Conservation (phyloP, 2,113 vertebrate species). For the Sisor rabdophorus region DNA sequence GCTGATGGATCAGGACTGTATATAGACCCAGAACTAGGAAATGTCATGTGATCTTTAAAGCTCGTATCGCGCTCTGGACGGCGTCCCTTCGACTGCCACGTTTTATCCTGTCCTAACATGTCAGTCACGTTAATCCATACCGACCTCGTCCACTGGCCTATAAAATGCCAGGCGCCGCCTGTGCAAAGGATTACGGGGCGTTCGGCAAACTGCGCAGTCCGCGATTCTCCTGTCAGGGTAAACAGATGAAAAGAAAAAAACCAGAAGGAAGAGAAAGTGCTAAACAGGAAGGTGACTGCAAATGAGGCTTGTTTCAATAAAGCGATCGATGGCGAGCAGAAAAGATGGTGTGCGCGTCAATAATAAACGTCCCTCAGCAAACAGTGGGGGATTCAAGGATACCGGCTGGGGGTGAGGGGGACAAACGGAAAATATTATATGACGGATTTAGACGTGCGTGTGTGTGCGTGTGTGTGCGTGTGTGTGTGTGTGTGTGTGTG, state of each 20-base stretch:
- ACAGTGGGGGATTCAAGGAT: constrained; percentile 49
- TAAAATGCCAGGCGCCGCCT: constrained; percentile 58
- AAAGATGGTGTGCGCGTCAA: constrained; percentile 69
- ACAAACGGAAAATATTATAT: constrained; percentile 14
- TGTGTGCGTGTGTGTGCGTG: not conserved
- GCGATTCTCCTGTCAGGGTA: constrained; percentile 29
- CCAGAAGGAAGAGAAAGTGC: constrained; percentile 9
- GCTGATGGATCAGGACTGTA: not conserved
- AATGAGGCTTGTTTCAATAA: constrained; percentile 77
- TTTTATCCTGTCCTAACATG: constrained; percentile 3
- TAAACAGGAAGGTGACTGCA: constrained; percentile 72
- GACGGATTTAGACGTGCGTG: not conserved
- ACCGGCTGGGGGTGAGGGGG: constrained; percentile 2
- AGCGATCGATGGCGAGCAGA: constrained; percentile 69
- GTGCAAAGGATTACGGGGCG: constrained; percentile 67
- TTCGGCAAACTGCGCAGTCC: constrained; percentile 27
- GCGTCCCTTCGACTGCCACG: no score
- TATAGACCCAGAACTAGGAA: not conserved
- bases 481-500: no score
- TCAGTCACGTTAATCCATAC: constrained; percentile 14
- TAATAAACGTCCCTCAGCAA: constrained; percentile 66
- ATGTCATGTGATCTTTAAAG: no score
- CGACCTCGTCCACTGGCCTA: constrained; percentile 1
- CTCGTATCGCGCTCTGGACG: no score
- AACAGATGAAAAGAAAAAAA: constrained; percentile 11